phyloP scores from a whole-genome alignment of 2,797 vertebrate genomes.

The Buceros bicornis region DNA sequence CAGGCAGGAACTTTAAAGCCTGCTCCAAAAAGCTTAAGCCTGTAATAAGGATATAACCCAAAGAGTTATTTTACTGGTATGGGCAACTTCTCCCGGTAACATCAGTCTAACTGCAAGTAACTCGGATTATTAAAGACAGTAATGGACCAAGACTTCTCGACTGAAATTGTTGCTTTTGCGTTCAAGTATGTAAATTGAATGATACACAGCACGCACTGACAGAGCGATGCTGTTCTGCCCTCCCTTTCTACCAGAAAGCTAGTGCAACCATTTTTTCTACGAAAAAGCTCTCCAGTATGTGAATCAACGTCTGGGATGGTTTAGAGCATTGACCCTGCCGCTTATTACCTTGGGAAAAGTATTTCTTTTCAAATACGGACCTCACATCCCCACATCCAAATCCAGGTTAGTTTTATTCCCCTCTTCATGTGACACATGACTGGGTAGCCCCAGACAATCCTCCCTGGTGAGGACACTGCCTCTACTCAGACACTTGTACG shows the following conservation, averaged over 20 bases:
- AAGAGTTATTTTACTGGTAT: background rate
- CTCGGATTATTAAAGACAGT: background rate
- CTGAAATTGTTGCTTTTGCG: background rate
- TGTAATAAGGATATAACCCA: background rate
- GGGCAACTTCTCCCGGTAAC: background rate
- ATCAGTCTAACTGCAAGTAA: background rate
- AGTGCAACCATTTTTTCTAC: accelerated
- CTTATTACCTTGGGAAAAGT: background rate
- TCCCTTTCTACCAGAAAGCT: background rate
- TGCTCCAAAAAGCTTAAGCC: conserved; percentile 16
- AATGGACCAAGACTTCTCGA: background rate
- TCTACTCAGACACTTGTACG: background rate
- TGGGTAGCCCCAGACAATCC: background rate
- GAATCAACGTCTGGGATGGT: background rate
- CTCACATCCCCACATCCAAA: background rate
- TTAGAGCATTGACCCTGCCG: background rate
- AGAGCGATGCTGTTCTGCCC: background rate
- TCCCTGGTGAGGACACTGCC: background rate
- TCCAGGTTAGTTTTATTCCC: background rate
- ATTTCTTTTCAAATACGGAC: background rate
- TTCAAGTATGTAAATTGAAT: background rate
- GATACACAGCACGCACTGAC: background rate
- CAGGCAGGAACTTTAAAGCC: conserved; percentile 8
- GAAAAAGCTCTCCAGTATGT: background rate
- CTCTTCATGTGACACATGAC: background rate